Evolutionary conservation across 2,797 vertebrate genomes (phyloP).

Genomic region (Acanthornis magna): DNA sequence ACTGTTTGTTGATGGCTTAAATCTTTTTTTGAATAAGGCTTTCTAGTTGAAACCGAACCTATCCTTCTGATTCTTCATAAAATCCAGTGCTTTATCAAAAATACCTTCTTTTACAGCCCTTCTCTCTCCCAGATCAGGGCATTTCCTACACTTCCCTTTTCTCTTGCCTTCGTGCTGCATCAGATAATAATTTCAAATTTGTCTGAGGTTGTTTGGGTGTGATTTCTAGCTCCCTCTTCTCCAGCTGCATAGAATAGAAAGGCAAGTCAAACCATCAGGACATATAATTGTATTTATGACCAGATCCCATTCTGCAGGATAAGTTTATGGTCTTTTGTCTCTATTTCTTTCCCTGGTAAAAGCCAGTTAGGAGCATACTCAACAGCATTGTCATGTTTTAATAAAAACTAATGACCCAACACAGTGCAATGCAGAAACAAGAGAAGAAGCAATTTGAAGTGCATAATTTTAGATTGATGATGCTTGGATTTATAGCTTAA

Average conservation of each 20-base stretch:
- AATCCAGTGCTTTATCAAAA: neutral
- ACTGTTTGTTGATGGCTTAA: neutral
- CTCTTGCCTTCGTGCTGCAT: neutral
- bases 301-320: neutral
- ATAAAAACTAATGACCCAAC: slow-evolving; percentile 45
- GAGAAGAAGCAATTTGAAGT: neutral
- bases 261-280: neutral
- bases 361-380: neutral
- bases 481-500: slow-evolving; percentile 1
- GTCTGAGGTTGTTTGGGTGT: neutral
- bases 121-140: neutral
- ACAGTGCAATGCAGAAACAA: neutral
- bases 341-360: neutral
- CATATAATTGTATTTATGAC: neutral
- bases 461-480: slow-evolving; percentile 6
- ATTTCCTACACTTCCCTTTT: neutral
- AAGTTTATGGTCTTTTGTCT: neutral
- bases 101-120: neutral
- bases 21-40: neutral
- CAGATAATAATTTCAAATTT: neutral
- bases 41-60: slow-evolving; percentile 42
- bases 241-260: neutral
- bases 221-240: neutral
- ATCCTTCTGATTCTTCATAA: neutral
- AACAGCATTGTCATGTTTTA: slow-evolving; percentile 17